phyloP scores from a whole-genome alignment of 2,797 vertebrate genomes.

The Phylloscopus collybita region DNA sequence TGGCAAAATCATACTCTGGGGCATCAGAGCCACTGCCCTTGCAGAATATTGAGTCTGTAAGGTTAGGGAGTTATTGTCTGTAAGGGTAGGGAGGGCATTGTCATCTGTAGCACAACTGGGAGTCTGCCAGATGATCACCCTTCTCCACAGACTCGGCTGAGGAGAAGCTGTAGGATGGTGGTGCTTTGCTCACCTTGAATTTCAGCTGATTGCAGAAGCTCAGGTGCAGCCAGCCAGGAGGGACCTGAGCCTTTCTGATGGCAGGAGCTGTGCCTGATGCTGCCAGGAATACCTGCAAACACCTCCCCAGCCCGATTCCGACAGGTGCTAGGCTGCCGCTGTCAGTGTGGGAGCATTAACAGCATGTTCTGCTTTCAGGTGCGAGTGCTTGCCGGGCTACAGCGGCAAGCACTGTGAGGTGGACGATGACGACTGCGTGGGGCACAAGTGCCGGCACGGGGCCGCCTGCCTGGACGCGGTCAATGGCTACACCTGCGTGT shows the following conservation, averaged over 20 bases:
- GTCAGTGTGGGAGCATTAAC: not conserved
- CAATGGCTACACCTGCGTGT: slow-evolving; percentile 92
- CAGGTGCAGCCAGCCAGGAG: not conserved
- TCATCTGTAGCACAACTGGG: not conserved
- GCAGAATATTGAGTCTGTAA: not conserved
- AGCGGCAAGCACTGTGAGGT: slow-evolving; percentile 90
- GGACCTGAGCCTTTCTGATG: not conserved
- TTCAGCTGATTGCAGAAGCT: not conserved
- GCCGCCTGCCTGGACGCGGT: slow-evolving; percentile 89
- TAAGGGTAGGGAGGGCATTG: not conserved
- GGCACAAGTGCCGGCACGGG: slow-evolving; percentile 92
- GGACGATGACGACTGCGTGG: slow-evolving; percentile 88
- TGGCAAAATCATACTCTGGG: not conserved
- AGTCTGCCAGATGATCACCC: fast-evolving
- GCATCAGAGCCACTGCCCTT: not conserved
- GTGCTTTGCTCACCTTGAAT: not conserved
- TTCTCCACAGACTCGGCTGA: not conserved
- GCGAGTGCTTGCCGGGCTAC: slow-evolving; percentile 91
- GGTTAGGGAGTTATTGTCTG: not conserved
- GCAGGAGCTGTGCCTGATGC: not conserved
- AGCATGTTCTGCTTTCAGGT: slow-evolving; percentile 75
- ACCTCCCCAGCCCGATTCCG: not conserved
- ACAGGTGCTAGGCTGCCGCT: not conserved
- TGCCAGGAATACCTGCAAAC: not conserved
- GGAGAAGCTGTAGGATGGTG: not conserved